phyloP scores from a whole-genome alignment of 2,888 invertebrate species.

The Euzophera pinguis region DNA sequence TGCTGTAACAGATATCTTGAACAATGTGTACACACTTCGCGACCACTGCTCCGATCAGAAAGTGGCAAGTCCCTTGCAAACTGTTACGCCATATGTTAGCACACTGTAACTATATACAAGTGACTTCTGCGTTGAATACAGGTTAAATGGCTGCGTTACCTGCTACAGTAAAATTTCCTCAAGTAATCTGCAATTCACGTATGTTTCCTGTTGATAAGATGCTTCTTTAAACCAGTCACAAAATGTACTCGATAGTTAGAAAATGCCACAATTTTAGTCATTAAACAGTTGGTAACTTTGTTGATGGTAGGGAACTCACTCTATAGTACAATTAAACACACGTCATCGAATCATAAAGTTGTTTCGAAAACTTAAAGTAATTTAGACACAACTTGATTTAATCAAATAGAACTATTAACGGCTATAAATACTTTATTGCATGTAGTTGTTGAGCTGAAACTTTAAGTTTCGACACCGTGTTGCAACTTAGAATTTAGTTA shows the following conservation, averaged over 20 bases:
- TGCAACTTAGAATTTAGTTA: not conserved
- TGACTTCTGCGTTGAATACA: too few species aligned
- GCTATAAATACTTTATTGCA: not conserved
- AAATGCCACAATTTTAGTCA: not conserved
- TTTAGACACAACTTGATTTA: not conserved
- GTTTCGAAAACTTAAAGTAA: not conserved
- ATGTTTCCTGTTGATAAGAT: too few species aligned
- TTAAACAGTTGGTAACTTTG: not conserved
- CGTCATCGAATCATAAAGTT: slow-evolving; percentile 2
- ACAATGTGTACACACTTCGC: too few species aligned
- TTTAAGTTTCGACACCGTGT: slow-evolving; percentile 3
- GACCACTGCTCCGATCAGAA: too few species aligned
- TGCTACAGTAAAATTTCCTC: too few species aligned
- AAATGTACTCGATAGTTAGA: not conserved
- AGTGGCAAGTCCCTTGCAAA: too few species aligned
- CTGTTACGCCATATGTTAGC: too few species aligned
- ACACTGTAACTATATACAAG: too few species aligned
- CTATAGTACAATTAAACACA: not conserved
- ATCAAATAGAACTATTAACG: not conserved
- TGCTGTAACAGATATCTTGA: too few species aligned
- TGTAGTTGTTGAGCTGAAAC: not conserved
- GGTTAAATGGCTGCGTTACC: too few species aligned
- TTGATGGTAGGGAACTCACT: not conserved
- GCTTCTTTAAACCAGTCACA: not conserved
- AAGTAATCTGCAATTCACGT: too few species aligned